Base-by-base conservation (phyloP, 2,888 invertebrate genomes). In the Argyra leucocephala region DNA sequence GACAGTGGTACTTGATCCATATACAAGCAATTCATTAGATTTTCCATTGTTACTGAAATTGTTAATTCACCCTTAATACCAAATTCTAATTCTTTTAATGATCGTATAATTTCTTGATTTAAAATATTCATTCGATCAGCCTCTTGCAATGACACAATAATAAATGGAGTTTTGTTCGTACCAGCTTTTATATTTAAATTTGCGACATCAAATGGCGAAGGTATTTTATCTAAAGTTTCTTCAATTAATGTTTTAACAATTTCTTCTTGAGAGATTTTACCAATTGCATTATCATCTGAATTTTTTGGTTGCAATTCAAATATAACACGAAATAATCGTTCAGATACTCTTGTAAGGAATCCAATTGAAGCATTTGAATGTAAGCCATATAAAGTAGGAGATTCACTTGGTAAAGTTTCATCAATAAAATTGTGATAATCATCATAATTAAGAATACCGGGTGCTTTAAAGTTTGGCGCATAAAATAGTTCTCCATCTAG, bases 291-390 rank as follows among this genome's bases (percentile, higher is more conserved):
- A 0, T 87, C 86, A 0, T 89, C 90, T 0, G 88, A 81, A 73
- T 93, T 89, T 71, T 93, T 83, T 0, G 96, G 94, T 77, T 96
- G 95, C 84, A 96, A 86, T 79, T 94, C 96, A 73, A 96, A 88
- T 61, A 93, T 85, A 1, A 87, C 89, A 78, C 85, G 86, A 79
- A 96, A 95, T 62, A 96, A 81, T 68, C 87, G 86, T 72, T 95
- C 92, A 0, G 94, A 91, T 0, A 89, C 90, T 0, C 88, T 88
- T 0, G 95, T 94, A 64, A 96, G 81, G 75, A 95, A 94, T 61
- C 95, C 95, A 67, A 96, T 95, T 81, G 96, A 96, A 1, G 96
- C 94, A 77, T 96, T 96, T 0, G 94, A 91, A 80, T 96, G 96
- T 22, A 96, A 81, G 0, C 96, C 96, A 74, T 96, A 96, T 21